Base-by-base conservation (phyloP, 2,888 invertebrate species). In the Corbicula japonica region DNA sequence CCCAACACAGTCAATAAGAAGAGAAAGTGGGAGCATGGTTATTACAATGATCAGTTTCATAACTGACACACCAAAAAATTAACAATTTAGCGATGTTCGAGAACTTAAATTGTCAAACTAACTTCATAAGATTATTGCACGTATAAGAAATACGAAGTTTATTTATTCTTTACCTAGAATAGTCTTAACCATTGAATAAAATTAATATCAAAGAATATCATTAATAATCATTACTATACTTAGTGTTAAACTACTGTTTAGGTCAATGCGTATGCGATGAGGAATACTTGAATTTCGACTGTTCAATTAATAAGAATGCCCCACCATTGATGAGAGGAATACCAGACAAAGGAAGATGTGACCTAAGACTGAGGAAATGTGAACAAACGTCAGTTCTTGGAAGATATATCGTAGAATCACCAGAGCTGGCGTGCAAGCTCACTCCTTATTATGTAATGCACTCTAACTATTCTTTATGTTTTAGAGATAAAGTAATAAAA, bases 251-350 rank as follows among this genome's bases (percentile, higher is more conserved):
- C 8, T 28, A 2, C 26, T 0, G 10, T 41, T 48, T 32, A 65
- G 50, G 65, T 15, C 10, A n/a, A 34, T 65, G 65, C 26, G 5
- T 3, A 10, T 65, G 65, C n/a, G 5, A 52, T 15, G 52, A 52
- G 23, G 34, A 23, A 1, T 65, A 48, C 35, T 34, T 15, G 4
- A 34, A 48, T 28, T 23, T 52, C 23, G 65, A 65, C 35, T 65
- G 65, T 32, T 32, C 48, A 34, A 32, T 50, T 15, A 35, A 65
- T 35, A 65, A 23, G 15, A 34, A 18, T 35, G 34, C 50, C 2
- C 52, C 65, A 34, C 52, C 65, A 1, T 10, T 50, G 23, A 65
- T 65, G 50, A 32, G 23, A 2, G 65, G 65, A 65, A 65, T 65
- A 3, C 65, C 65, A 15, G 65, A 65, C 38, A 26, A 34, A 21